Base-by-base conservation (phyloP, 1,140 invertebrate species). In the Drosophila persimilis region DNA sequence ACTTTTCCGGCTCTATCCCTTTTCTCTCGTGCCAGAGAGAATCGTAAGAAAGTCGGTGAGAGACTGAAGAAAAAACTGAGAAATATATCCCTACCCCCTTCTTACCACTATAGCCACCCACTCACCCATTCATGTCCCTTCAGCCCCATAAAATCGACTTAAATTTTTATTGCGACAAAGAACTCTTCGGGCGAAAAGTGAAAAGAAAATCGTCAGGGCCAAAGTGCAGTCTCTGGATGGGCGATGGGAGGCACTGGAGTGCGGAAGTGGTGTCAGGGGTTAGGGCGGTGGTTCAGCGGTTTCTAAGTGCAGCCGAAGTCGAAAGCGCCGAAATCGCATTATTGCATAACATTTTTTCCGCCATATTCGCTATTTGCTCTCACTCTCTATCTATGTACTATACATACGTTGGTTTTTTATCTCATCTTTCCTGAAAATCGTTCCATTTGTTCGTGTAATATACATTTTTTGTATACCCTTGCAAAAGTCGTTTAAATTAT, bases 161-260 rank as follows among this genome's bases (percentile, higher is more conserved):
- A 78, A 78, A 84, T 84, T 84, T 84, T 84, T 81, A 84, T 84
- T 81, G 78, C 75, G 55, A 80, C 63, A 81, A 81, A 80, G 73
- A 81, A 81, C 58, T 71, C 73, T 64, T 70, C 55, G 54, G 52
- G 67, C 55, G 15, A 52, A 52, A 71, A 74, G 74, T 70, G 75
- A 70, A 74, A 79, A 69, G 64, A 73, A 73, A 64, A 56, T 15
- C 54, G 45, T 59, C 43, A 31, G 56, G 53, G 71, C 35, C 74
- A 74, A 77, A 77, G 72, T 77, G 75, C 72, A 71, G 35, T 39
- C 35, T 13, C 11, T 11, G 22, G n/a, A 61, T 44, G 66, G 22
- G 5, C 9, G 13, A 0, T 15, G 2, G 13, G 8, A 39, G 6
- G 6, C 6, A 2, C 7, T 13, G 8, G 26, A 1, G 39, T 0